These are phyloP conservation scores for Chionodraco myersi DNA, from an alignment of 2,113 vertebrate genomes.

Conservation along the genomic window DNA sequence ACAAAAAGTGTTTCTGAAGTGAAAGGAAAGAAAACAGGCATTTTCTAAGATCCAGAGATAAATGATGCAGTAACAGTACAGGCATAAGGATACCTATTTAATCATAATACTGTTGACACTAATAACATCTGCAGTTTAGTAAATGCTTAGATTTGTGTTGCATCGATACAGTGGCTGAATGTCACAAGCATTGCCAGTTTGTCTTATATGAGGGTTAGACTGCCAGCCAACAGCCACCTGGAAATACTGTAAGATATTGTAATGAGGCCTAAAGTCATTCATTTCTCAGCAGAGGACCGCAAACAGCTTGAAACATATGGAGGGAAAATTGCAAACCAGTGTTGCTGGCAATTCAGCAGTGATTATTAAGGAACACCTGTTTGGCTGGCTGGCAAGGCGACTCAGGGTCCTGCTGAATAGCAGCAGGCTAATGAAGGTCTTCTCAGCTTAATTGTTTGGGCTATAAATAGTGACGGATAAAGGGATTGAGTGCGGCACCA, in stretches of 20 bases:
- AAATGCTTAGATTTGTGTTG: slow-evolving; percentile 4
- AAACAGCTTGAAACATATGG: slow-evolving; percentile 84
- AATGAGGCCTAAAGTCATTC: slow-evolving; percentile 71
- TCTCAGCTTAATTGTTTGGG: slow-evolving; percentile 83
- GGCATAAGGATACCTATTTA: background rate
- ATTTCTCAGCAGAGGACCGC: slow-evolving; percentile 73
- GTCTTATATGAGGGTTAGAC: slow-evolving; percentile 46
- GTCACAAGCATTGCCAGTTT: slow-evolving; percentile 27
- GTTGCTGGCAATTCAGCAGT: slow-evolving; percentile 81
- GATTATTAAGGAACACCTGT: slow-evolving; percentile 87
- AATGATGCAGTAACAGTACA: background rate
- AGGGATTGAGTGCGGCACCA: slow-evolving; percentile 34
- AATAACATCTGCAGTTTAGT: background rate
- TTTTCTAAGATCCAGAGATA: background rate
- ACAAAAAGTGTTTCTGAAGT: too few species aligned
- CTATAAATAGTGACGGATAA: slow-evolving; percentile 84
- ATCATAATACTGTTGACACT: slow-evolving; percentile 6
- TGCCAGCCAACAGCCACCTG: slow-evolving; percentile 52
- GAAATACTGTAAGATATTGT: slow-evolving; percentile 71
- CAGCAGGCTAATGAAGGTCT: slow-evolving; percentile 86
- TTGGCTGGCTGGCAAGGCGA: slow-evolving; percentile 81
- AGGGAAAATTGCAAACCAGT: slow-evolving; percentile 77
- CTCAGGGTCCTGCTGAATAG: slow-evolving; percentile 80
- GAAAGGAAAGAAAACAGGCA: background rate
- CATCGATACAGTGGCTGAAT: slow-evolving; percentile 19